Percentiles rank a stretch among this genome's conserved stretches.
phyloP scores from a whole-genome alignment of 2,888 invertebrate genomes.

The Callinectes sapidus region DNA sequence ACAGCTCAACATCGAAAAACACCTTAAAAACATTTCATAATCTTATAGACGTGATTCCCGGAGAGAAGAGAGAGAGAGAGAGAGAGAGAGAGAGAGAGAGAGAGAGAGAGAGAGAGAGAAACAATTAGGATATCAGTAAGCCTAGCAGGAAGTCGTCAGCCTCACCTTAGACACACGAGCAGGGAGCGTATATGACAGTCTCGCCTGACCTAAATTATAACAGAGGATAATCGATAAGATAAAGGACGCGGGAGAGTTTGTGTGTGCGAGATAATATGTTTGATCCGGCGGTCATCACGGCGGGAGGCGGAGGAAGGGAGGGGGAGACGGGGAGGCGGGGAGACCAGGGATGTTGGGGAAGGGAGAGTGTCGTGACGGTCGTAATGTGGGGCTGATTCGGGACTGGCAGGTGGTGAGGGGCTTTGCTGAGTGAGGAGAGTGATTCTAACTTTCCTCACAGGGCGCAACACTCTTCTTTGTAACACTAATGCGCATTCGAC shows the following conservation, averaged over 20 bases:
- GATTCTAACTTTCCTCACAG: not conserved
- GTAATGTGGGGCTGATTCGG: not conserved
- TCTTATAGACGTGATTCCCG: too few species aligned
- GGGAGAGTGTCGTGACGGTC: not conserved
- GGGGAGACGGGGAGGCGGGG: not conserved
- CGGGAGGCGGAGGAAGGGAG: not conserved
- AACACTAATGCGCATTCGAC: not conserved
- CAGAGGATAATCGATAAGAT: not conserved
- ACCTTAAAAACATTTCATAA: too few species aligned
- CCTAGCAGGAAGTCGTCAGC: not conserved
- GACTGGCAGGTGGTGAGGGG: not conserved
- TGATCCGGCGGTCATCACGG: not conserved
- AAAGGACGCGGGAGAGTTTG: slow-evolving; percentile 16
- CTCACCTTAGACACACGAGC: not conserved
- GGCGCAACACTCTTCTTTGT: not conserved
- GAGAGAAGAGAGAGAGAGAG: too few species aligned
- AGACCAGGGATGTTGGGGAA: not conserved
- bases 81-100: too few species aligned
- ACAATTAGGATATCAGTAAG: too few species aligned
- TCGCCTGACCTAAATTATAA: not conserved
- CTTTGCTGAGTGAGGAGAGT: slow-evolving; percentile 8
- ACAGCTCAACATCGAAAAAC: too few species aligned
- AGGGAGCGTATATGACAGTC: not conserved
- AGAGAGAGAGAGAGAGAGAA: too few species aligned
- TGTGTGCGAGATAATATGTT: slow-evolving; percentile 17